A percentile compares a stretch with the other conserved stretches of the same genome.
phyloP scores from a whole-genome alignment of 2,888 invertebrate genomes.

The Drosophila demipolita region DNA sequence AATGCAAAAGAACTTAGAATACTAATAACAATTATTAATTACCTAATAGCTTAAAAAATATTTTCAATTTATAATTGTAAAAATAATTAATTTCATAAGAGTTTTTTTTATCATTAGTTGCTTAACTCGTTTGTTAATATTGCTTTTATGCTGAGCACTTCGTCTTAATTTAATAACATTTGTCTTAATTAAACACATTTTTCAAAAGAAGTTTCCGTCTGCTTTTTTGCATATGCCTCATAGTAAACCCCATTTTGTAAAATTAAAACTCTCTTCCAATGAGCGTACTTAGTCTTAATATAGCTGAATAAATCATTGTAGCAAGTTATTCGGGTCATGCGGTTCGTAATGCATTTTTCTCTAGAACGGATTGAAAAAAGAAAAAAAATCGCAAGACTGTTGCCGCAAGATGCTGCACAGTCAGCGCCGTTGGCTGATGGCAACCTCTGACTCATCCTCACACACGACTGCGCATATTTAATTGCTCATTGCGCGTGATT shows the following conservation, averaged over 20 bases:
- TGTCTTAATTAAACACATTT: not conserved
- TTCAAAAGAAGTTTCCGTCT: not conserved
- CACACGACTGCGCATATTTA: conserved; percentile 80
- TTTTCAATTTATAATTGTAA: not conserved
- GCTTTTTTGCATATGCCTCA: not conserved
- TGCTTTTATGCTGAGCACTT: not conserved
- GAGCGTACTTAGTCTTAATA: not conserved
- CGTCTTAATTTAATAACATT: not conserved
- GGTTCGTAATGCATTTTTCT: conserved; percentile 27
- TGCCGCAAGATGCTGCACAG: conserved; percentile 50
- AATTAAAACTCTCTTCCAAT: not conserved
- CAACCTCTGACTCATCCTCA: conserved; percentile 46
- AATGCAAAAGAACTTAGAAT: not conserved
- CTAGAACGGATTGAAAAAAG: conserved; percentile 58
- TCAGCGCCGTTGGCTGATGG: conserved; percentile 29
- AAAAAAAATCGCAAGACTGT: conserved; percentile 15
- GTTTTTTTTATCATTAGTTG: not conserved
- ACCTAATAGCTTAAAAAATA: not conserved
- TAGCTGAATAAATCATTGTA: not conserved
- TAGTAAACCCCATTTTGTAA: not conserved
- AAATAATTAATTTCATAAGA: not conserved
- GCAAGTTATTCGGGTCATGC: conserved; percentile 60
- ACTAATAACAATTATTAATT: not conserved
- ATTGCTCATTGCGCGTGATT: conserved; percentile 78
- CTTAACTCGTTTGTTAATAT: not conserved